phyloP scores from a whole-genome alignment of 2,888 invertebrate genomes.

The Tubulanus polymorphus region DNA sequence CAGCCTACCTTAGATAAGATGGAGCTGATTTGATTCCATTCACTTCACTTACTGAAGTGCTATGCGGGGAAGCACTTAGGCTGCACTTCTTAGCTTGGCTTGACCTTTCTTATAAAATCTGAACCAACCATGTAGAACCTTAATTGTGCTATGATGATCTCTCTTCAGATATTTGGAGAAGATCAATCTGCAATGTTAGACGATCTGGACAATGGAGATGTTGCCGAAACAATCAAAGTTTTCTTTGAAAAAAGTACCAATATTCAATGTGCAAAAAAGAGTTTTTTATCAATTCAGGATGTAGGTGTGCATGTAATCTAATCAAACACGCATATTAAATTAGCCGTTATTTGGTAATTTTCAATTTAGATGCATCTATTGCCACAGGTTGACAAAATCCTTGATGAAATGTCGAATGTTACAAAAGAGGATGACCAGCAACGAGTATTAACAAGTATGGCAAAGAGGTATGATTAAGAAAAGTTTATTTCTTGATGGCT shows the following conservation, averaged over 20 bases:
- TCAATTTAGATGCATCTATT: neutral
- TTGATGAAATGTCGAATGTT: constrained; percentile 68
- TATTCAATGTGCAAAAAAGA: constrained; percentile 63
- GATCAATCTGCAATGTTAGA: constrained; percentile 78
- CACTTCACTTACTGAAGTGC: too few relatives aligned
- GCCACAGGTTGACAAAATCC: constrained; percentile 63
- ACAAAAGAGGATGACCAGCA: constrained; percentile 87
- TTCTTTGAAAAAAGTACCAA: constrained; percentile 68
- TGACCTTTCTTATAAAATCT: too few relatives aligned
- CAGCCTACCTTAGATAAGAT: too few relatives aligned
- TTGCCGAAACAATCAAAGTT: constrained; percentile 76
- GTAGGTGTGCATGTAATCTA: constrained; percentile 26
- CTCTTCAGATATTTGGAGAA: constrained; percentile 65
- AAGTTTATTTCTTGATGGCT: neutral
- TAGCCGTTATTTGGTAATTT: neutral
- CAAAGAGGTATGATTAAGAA: constrained; percentile 54
- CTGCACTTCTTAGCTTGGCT: too few relatives aligned
- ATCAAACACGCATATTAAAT: constrained; percentile 1
- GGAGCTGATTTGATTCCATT: too few relatives aligned
- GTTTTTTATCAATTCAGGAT: constrained; percentile 69
- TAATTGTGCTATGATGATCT: too few relatives aligned
- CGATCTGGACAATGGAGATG: constrained; percentile 79
- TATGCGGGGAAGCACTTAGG: too few relatives aligned
- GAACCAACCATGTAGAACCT: too few relatives aligned
- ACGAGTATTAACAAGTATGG: constrained; percentile 69